These are phyloP conservation scores for Corythornis cristatus DNA, from an alignment of 2,113 vertebrate species.

Conservation along the genomic window DNA sequence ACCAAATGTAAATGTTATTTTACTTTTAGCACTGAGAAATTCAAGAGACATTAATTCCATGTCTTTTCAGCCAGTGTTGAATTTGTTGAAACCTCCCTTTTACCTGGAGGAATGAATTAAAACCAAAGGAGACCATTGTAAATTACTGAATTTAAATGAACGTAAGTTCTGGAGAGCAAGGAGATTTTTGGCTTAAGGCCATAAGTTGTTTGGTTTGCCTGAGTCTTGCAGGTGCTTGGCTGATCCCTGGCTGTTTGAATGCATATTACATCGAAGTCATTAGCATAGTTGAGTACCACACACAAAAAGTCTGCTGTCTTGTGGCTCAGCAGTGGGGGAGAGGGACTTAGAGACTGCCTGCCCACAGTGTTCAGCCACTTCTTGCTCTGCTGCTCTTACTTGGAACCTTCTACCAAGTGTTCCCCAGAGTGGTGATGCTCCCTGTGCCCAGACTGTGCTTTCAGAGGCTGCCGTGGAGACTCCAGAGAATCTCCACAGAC, in stretches of 20 bases:
- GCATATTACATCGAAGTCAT: background rate
- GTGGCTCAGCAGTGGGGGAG: background rate
- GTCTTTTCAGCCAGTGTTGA: slow-evolving; percentile 5
- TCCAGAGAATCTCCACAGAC: background rate
- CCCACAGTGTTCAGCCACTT: background rate
- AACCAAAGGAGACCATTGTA: background rate
- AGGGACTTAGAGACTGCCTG: background rate
- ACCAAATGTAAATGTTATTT: background rate
- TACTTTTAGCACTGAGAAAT: background rate
- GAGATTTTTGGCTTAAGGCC: background rate
- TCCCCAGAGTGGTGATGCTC: background rate
- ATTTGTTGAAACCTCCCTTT: slow-evolving; percentile 11
- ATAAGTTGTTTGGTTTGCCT: slow-evolving; percentile 35
- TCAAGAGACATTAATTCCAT: background rate
- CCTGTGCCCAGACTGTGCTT: background rate
- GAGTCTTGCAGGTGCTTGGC: background rate
- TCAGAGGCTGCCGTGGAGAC: background rate
- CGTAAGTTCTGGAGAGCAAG: background rate
- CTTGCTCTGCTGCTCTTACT: background rate
- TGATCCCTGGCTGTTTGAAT: slow-evolving; percentile 22
- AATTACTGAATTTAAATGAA: background rate
- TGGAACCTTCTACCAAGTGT: background rate
- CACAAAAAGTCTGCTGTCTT: background rate
- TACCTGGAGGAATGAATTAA: slow-evolving; percentile 10
- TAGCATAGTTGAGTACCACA: background rate